phyloP scores from a whole-genome alignment of 2,797 vertebrate species.

The Diplodus sargus region DNA sequence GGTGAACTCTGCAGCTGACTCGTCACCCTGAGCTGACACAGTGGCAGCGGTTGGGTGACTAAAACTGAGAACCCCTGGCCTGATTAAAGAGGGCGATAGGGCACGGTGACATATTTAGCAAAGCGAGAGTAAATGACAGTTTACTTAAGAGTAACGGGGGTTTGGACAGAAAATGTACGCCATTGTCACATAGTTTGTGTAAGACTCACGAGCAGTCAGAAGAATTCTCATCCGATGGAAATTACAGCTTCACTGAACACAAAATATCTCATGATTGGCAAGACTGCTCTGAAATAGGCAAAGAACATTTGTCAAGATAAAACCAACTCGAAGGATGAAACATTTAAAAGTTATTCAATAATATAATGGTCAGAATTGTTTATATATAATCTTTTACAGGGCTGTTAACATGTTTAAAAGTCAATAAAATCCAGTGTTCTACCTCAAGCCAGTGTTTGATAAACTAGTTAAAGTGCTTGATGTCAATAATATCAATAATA shows the following conservation, averaged over 20 bases:
- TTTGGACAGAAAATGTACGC: conserved; percentile 43
- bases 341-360: no score
- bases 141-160: conserved; percentile 27
- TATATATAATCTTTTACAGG: no score
- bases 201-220: conserved; percentile 11
- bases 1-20: conserved; percentile 66
- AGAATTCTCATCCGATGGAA: conserved; percentile 35
- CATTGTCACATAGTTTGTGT: conserved; percentile 14
- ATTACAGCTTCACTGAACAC: conserved; percentile 36
- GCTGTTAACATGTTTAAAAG: no score
- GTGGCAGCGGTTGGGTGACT: conserved; percentile 48
- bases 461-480: no score
- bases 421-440: no score
- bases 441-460: no score
- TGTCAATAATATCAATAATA: no score
- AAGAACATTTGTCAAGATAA: not conserved
- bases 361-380: no score
- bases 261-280: conserved; percentile 12
- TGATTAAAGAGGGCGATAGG: conserved; percentile 66
- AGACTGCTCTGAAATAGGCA: not conserved
- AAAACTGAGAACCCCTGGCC: conserved; percentile 53
- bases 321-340: not conserved
- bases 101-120: conserved; percentile 54
- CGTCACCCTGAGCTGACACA: conserved; percentile 57
- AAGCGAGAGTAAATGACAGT: conserved; percentile 53